Evolutionary conservation across 1,140 invertebrate genomes (phyloP).

Genomic region (Euborellia annulipes): DNA sequence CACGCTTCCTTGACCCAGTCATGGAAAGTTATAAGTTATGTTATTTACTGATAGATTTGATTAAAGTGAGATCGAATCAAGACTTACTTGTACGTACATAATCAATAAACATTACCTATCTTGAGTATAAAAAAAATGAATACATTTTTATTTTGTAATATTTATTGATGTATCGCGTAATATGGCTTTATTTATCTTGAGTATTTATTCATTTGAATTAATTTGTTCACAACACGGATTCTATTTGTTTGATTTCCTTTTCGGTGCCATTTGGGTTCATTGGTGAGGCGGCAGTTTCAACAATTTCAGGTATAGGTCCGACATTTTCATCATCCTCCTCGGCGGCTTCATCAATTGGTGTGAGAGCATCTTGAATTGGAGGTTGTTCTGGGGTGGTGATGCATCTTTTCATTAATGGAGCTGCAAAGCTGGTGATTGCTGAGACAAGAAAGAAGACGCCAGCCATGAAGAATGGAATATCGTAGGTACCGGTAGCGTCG

Average conservation of each 20-base stretch:
- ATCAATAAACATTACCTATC: too few species aligned
- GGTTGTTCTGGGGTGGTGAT: constrained; percentile 31
- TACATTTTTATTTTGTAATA: too few species aligned
- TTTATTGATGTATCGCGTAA: too few species aligned
- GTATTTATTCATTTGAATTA: too few species aligned
- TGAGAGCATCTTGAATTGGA: constrained; percentile 49
- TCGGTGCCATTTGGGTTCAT: constrained; percentile 26
- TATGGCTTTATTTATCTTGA: too few species aligned
- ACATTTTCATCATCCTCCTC: constrained; percentile 53
- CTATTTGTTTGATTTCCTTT: constrained; percentile 45
- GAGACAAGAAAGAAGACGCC: constrained; percentile 74
- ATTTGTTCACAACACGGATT: constrained; percentile 39
- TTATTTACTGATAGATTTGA: too few species aligned
- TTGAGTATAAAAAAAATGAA: too few species aligned
- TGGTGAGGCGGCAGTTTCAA: constrained; percentile 41
- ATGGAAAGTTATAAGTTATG: too few species aligned
- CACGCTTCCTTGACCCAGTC: too few species aligned
- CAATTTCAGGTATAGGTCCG: constrained; percentile 36
- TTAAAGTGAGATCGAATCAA: too few species aligned
- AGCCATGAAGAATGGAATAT: constrained; percentile 82
- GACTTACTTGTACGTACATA: too few species aligned
- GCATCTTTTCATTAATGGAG: constrained; percentile 55
- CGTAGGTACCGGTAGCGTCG: constrained; percentile 71
- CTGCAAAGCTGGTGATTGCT: constrained; percentile 68
- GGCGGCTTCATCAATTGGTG: constrained; percentile 63